Evolutionary conservation across 2,888 invertebrate genomes (phyloP), one percentile per base, ranked within the genome.

Genomic region (Drosophila siamana): DNA sequence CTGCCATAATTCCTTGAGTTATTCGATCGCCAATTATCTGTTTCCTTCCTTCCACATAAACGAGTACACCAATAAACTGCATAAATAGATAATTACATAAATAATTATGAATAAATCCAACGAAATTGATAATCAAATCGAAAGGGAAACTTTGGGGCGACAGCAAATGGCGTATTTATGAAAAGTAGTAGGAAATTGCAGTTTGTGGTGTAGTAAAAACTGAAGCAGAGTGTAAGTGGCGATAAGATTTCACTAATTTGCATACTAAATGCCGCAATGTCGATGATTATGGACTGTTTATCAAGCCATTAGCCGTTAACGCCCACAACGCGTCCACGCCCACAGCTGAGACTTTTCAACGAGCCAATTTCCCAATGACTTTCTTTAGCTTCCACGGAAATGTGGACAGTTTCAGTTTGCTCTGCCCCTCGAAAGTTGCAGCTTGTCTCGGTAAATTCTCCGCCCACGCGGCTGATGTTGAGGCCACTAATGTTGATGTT

Each of bases 211-310:
- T n/a, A 16, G 44, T 46, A 19, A 22, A 50, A 60, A 44, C 30
- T 26, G 52, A 33, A 50, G 36, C 52, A 69, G 57, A 52, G 63
- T 69, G 66, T 65, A 66, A 60, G 60, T 78, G 51, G 40, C 51
- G 38, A 44, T 69, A 52, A 68, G 54, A 62, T 68, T 38, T 41
- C 43, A 60, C 22, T 72, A 36, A 84, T 83, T 84, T 84, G 56
- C 69, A 69, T 78, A 62, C 62, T 50, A 28, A 63, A 43, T 47
- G 59, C 48, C 40, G 46, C 22, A 60, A 56, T 61, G 16, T 15
- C 33, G 40, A 36, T 47, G 50, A 62, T 59, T 69, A 73, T 69
- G 30, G 41, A 33, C 48, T 68, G 60, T 66, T 74, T 74, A 74
- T 62, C 63, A 59, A 59, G 50, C 56, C 60, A 69, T 83, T 80